Conservation (phyloP, 2,888 invertebrate species). For the Barypeithes pellucidus region DNA sequence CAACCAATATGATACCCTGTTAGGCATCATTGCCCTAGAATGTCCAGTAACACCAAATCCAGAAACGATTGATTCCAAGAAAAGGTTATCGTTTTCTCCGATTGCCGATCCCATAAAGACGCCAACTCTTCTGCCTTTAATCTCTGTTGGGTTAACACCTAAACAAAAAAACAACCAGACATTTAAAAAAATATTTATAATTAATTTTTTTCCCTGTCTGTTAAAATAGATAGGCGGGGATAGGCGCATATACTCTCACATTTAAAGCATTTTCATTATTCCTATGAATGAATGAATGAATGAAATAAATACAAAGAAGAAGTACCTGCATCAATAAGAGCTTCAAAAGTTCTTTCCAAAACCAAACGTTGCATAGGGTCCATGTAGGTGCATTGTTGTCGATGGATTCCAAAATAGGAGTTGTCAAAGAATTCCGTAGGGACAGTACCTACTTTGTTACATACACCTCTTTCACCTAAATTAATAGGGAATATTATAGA, state of each 20-base stretch:
- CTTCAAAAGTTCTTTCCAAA: constrained; percentile 70
- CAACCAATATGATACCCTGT: constrained; percentile 92
- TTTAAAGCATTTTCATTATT: no score
- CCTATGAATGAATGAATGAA: neutral
- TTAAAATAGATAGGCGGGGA: no score
- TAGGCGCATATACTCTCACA: no score
- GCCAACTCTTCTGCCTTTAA: constrained; percentile 69
- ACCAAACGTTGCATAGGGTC: constrained; percentile 71
- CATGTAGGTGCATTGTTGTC: constrained; percentile 70
- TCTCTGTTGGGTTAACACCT: constrained; percentile 70
- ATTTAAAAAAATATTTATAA: no score
- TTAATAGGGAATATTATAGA: neutral
- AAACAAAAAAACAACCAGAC: constrained; percentile 1
- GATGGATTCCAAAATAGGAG: constrained; percentile 72
- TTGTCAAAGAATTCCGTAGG: constrained; percentile 69
- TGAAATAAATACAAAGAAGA: neutral
- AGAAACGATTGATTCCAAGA: constrained; percentile 72
- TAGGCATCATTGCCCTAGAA: constrained; percentile 96
- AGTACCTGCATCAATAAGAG: constrained; percentile 71
- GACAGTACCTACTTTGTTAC: constrained; percentile 67
- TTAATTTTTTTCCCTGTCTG: no score
- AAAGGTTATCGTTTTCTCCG: constrained; percentile 71
- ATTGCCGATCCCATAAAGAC: constrained; percentile 70
- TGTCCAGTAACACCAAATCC: constrained; percentile 82
- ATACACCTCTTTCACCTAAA: constrained; percentile 66